Base-by-base conservation (phyloP, 2,797 vertebrate species). In the Danio jaintianensis region DNA sequence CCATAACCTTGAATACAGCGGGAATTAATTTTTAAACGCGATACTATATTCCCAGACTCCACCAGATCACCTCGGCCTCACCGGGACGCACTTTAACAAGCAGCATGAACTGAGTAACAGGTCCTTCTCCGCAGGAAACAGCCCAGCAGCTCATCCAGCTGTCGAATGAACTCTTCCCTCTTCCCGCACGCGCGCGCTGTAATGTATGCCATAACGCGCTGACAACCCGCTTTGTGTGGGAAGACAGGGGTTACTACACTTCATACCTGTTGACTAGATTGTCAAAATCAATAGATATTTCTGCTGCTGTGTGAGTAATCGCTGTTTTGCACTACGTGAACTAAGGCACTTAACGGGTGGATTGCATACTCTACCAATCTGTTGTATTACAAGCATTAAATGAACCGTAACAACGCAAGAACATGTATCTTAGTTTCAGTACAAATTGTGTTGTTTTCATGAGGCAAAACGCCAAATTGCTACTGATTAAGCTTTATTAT, bases 21-120 rank as follows among this genome's bases (percentile, higher is more conserved):
- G 5, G 47, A 38, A 53, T 63, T 16, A 40, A 58, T 55, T 53
- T 29, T 75, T 20, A 59, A 70, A 70, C 9, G 16, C 15, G 36
- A 53, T 29, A 58, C 29, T 10, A 11, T 59, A 56, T 77, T 59
- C 66, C 13, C 42, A 58, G 47, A 75, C 67, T 20, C 55, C 48
- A 20, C 63, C 20, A 56, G 40, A 83, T 69, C 78, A 64, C 59
- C 10, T 48, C 50, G 5, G 71, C 56, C 38, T 50, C 38, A 52
- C 11, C 18, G 50, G 43, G 52, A 76, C 45, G 18, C 29, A 48
- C 75, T 70, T 71, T 43, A 76, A 56, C 36, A 56, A 71, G 66
- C 88, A 72, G 88, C 83, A 78, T 81, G 79, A 61, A 85, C 77
- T 10, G 87, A 77, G 87, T 91, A 90, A 91, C 91, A 89, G 88